Evolutionary conservation across 2,797 vertebrate genomes (phyloP).

Genomic region (Cygnus olor): DNA sequence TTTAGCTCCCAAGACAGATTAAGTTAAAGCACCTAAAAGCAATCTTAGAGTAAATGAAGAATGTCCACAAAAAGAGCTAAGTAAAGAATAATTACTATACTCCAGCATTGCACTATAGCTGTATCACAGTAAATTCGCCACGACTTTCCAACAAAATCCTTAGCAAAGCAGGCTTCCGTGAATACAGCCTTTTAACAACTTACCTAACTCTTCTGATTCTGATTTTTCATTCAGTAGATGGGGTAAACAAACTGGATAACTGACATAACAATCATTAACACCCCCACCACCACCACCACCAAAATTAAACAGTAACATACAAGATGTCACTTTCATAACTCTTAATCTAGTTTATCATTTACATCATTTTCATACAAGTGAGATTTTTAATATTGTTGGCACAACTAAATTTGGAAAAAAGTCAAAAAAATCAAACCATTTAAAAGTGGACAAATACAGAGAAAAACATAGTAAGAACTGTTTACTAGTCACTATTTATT

Average conservation of each 20-base stretch:
- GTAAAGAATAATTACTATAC: accelerated
- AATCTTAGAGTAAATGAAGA: background rate
- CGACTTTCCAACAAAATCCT: background rate
- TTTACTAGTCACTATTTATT: background rate
- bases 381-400: background rate
- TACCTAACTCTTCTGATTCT: background rate
- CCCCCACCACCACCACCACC: no score
- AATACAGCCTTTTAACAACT: background rate
- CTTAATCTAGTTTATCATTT: background rate
- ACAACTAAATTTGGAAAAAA: background rate
- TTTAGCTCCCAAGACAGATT: background rate
- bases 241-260: background rate
- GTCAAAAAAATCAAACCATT: background rate
- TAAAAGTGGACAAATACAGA: background rate
- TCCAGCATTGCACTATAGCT: background rate
- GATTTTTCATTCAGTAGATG: background rate
- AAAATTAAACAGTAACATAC: background rate
- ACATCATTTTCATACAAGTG: background rate
- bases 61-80: accelerated
- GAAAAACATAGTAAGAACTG: background rate
- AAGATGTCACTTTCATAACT: background rate
- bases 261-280: background rate
- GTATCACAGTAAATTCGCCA: background rate
- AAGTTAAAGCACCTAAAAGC: background rate
- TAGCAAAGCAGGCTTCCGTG: background rate